Percentiles rank a stretch among this genome's conserved stretches.
Conservation (phyloP, 1,140 invertebrate species). For the Zaprionus ornatus region DNA sequence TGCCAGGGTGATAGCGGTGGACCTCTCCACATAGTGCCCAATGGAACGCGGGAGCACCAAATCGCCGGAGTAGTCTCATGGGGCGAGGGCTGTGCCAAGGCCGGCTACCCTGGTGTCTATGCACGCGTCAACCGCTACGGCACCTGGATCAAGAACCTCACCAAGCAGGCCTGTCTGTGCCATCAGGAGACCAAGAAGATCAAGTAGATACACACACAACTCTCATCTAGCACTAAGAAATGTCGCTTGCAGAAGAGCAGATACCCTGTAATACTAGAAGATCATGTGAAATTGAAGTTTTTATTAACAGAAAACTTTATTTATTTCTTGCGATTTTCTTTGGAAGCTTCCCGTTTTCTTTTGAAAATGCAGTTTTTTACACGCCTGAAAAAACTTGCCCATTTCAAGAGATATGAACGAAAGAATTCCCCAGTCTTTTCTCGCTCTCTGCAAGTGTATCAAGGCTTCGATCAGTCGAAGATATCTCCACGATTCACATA, state of each 20-base stretch:
- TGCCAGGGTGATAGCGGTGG: slow-evolving; percentile 90
- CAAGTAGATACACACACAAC: slow-evolving; percentile 47
- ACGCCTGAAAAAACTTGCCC: slow-evolving; percentile 9
- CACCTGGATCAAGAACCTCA: slow-evolving; percentile 89
- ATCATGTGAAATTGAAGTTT: slow-evolving; percentile 40
- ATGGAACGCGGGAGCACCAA: slow-evolving; percentile 81
- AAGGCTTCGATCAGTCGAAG: slow-evolving; percentile 29
- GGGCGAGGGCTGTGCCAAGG: slow-evolving; percentile 91
- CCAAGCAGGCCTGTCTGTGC: slow-evolving; percentile 88
- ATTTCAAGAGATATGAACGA: slow-evolving; percentile 1
- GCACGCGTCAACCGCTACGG: slow-evolving; percentile 90
- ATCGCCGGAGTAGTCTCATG: slow-evolving; percentile 89
- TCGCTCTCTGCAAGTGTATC: slow-evolving; percentile 30
- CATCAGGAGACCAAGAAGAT: slow-evolving; percentile 78
- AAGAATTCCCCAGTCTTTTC: not conserved
- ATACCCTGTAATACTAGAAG: not conserved
- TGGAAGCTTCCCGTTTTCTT: not conserved
- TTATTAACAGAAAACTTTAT: slow-evolving; percentile 32
- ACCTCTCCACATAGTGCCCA: slow-evolving; percentile 86
- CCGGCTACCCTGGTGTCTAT: slow-evolving; percentile 94
- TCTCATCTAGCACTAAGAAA: not conserved
- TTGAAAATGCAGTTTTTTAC: slow-evolving; percentile 35
- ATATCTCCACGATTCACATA: slow-evolving; percentile 12
- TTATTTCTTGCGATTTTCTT: not conserved
- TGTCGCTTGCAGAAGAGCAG: not conserved